Evolutionary conservation across 2,113 vertebrate species (phyloP).

Genomic region (Pithys albifrons): DNA sequence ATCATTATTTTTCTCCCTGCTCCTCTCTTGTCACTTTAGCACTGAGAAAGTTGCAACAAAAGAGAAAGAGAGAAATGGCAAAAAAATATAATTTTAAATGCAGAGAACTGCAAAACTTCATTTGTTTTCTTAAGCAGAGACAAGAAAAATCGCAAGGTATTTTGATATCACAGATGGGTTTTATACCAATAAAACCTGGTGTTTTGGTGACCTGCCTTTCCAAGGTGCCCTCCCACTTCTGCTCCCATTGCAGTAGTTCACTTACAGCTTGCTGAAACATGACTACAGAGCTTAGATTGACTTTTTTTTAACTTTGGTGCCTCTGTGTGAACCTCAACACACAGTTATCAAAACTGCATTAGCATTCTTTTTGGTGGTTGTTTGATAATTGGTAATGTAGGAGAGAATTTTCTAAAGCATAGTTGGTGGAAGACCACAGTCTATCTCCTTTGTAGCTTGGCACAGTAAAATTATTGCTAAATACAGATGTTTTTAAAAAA

Average conservation of each 20-base stretch:
- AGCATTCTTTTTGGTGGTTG: background rate
- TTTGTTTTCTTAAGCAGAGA: background rate
- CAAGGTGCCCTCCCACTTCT: accelerated
- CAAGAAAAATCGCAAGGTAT: background rate
- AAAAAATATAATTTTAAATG: background rate
- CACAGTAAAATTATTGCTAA: background rate
- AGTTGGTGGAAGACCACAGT: background rate
- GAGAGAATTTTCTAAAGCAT: background rate
- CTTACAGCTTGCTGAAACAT: background rate
- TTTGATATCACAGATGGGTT: background rate
- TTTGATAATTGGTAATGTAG: background rate
- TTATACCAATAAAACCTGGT: background rate
- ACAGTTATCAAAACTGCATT: background rate
- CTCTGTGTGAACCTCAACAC: background rate
- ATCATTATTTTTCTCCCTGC: background rate
- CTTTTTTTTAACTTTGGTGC: background rate
- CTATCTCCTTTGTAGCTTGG: background rate
- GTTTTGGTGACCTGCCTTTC: background rate
- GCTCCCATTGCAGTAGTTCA: background rate
- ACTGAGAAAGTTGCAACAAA: background rate
- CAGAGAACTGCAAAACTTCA: background rate
- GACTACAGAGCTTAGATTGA: background rate
- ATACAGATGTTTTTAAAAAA: background rate
- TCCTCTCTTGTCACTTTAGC: background rate
- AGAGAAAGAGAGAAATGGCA: background rate